Conservation (phyloP, 2,113 vertebrate genomes). For the Alexandromys fortis region DNA sequence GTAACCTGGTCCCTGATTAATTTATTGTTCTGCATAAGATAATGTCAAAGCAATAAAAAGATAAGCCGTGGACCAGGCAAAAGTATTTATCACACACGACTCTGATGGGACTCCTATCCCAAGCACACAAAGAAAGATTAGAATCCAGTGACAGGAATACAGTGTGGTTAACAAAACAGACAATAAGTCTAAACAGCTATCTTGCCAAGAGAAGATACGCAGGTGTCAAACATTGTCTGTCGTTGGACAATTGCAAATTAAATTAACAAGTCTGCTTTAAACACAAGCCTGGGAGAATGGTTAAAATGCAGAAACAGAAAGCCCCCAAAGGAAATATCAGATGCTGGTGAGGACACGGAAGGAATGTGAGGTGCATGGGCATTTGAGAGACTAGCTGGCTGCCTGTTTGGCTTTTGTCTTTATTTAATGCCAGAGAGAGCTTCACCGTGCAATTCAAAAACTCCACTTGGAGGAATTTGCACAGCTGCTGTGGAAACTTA, state of each 20-base stretch:
- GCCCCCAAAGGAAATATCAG: fast-evolving
- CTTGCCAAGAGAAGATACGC: fast-evolving
- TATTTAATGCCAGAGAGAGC: not conserved
- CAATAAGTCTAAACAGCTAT: not conserved
- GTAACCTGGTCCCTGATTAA: not conserved
- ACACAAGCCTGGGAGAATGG: not conserved
- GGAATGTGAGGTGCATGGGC: fast-evolving
- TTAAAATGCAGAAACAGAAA: too few species aligned
- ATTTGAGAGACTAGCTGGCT: not conserved
- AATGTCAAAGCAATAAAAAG: not conserved
- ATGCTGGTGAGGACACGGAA: fast-evolving
- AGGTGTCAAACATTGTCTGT: not conserved
- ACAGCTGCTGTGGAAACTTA: not conserved
- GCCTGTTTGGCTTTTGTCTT: not conserved
- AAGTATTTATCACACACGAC: too few species aligned
- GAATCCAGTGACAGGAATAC: not conserved
- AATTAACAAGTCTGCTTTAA: not conserved
- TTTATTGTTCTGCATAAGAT: not conserved
- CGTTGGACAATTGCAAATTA: fast-evolving
- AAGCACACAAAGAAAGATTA: not conserved
- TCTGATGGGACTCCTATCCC: too few species aligned
- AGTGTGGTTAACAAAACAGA: not conserved
- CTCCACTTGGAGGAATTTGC: not conserved
- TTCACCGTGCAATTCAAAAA: fast-evolving
- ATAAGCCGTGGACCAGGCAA: not conserved